Evolutionary conservation across 2,113 vertebrate species (phyloP), one percentile per base, ranked within the genome.

Genomic region (Tyrannus savana): DNA sequence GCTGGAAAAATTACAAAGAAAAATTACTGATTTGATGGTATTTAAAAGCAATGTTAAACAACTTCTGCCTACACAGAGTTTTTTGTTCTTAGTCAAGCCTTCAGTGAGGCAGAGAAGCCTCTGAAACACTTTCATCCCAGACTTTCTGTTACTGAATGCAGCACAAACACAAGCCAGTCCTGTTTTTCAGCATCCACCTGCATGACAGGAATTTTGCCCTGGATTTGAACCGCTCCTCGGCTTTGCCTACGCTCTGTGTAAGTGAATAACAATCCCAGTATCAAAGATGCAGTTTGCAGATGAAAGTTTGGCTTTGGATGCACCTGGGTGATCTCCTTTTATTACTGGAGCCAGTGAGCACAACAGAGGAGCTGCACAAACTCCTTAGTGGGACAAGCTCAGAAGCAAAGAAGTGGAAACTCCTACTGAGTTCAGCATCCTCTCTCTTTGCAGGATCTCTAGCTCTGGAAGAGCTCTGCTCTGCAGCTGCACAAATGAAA

Each of bases 151-250:
- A 66, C 23, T 56, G 84, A 94, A 52, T 46, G 46, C 71, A 62
- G 19, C 50, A 90, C 17, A 42, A 44, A 67, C 52, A 55, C 56
- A 90, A 64, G 73, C 27, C 80, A 64, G 74, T 75, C 88, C 66
- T 94, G 96, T 83, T 96, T 89, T 90, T 63, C 92, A 92, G 81
- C 81, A 93, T 59, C 77, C 92, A 95, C 84, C 47, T 77, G 81
- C 80, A 73, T 23, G 41, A 78, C 62, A 93, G 90, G 95, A 97
- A 94, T 96, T 96, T 37, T 94, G 73, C 76, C 88, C 90, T 95
- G 88, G 41, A 72, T 93, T 93, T 94, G 93, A 90, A 94, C 88
- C 0, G 0, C 42, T 86, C 80, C 89, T 79, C 68, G 41, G 87
- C 75, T 92, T 95, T 92, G 50, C 68, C 80, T 87, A 64, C 4